Base-by-base conservation (phyloP, 2,797 vertebrate genomes). In the Chromis chromis region DNA sequence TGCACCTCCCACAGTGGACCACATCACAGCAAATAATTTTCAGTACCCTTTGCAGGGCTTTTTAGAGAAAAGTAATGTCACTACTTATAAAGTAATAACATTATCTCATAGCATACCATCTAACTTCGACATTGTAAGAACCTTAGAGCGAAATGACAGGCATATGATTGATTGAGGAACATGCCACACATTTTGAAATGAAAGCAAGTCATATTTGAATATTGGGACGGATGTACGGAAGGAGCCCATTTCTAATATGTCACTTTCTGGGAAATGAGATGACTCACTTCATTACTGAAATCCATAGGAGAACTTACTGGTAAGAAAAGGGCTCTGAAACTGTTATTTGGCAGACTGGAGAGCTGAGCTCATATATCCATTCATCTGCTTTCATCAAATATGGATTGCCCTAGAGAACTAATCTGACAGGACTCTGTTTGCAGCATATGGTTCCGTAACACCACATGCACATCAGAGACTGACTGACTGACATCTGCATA, bases 361-460 rank as follows among this genome's bases (percentile, higher is more conserved):
- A 64, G 58, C 39, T 69, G 65, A 73, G 25, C 68, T 83, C 76
- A 87, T 46, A 52, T 44, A 74, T 72, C 27, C 53, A 73, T 82
- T 79, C 65, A 77, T 76, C 66, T 76, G 63, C 60, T 70, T 60
- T 81, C 65, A 79, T 75, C 72, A 83, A 73, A 85, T 77, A 74
- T 72, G 52, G 44, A 71, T 82, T 33, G 17, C 79, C 81, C 61
- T 6, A 22, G 66, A 72, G 68, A 74, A 77, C 16, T 48, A 49
- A 62, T 80, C 48, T 76, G 70, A 76, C 54, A 24, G 70, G 40
- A 53, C 63, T 71, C 56, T 74, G 36, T 44, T 27, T 74, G 52
- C 68, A 68, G 52, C 46, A 65, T 50, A 65, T 62, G 68, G 50
- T 59, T 62, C 44, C 12, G 22, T 14, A 74, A 70, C 48, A 78